Base-by-base conservation (phyloP, 1,140 invertebrate genomes). In the Gryon sp. region DNA sequence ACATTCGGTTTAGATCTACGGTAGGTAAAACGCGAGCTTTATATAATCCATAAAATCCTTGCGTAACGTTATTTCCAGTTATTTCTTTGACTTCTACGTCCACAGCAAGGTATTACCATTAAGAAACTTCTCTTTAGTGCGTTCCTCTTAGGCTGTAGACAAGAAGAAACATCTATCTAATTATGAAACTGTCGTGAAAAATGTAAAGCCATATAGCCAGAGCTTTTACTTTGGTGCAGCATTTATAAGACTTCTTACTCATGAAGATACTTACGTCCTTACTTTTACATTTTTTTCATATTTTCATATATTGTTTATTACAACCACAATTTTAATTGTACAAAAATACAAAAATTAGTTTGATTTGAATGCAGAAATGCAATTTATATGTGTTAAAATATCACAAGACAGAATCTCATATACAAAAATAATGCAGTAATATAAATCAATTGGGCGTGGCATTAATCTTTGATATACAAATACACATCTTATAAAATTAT, bases 41-140 rank as follows among this genome's bases (percentile, higher is more conserved):
- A 41, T 76, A 60, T 76, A 76, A 76, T 76, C 72, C 72, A 68
- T 75, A 62, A 75, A 75, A 75, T 75, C 72, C 55, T 59, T 38
- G 24, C 53, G 53, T 75, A 66, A 66, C 72, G 53, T 75, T 75
- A 75, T 26, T 68, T 52, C 53, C 63, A 68, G 38, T 75, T 75
- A 75, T 75, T 68, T 63, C 55, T 40, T 15, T 59, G 62, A 68
- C 62, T 75, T 66, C 60, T 66, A 53, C 48, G 60, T 60, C 70
- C 72, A 50, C 55, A 52, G 55, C 48, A 40, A 68, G 48, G 62
- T 57, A 68, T 75, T 75, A 68, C 57, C 55, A 68, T 75, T 75
- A 75, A 55, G 26, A 48, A 24, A 19, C 30, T 52, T 8, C 41
- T 62, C 34, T 34, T 68, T 26, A 30, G 55, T 24, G 24, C 26